phyloP scores from a whole-genome alignment of 2,888 invertebrate species.

The Autographa pulchrina region DNA sequence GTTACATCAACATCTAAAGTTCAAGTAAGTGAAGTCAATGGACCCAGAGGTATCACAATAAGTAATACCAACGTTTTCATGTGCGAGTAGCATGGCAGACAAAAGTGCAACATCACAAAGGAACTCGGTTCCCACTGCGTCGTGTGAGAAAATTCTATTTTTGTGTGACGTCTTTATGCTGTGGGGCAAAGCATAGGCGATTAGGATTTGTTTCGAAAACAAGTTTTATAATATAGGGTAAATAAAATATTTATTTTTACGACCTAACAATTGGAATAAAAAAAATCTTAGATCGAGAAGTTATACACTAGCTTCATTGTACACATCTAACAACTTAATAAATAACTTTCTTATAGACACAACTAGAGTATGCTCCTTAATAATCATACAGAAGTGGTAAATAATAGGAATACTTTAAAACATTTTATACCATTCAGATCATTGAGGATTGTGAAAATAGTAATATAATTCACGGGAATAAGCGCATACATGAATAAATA shows the following conservation, averaged over 20 bases:
- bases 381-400: too few relatives aligned
- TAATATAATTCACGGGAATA: too few relatives aligned
- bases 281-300: too few relatives aligned
- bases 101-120: conserved; percentile 64
- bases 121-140: conserved; percentile 58
- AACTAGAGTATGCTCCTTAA: too few relatives aligned
- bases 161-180: conserved; percentile 62
- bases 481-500: too few relatives aligned
- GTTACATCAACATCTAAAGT: neutral
- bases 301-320: too few relatives aligned
- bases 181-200: conserved; percentile 31
- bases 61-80: conserved; percentile 21
- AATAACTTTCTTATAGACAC: too few relatives aligned
- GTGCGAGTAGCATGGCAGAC: conserved; percentile 40
- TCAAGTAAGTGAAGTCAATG: neutral
- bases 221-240: neutral
- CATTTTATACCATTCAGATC: too few relatives aligned
- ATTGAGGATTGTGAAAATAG: too few relatives aligned
- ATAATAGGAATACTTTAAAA: too few relatives aligned
- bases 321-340: too few relatives aligned
- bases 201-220: neutral
- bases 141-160: conserved; percentile 70
- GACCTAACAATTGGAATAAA: too few relatives aligned
- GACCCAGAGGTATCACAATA: conserved; percentile 21
- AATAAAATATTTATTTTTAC: neutral